A percentile compares a stretch with the other conserved stretches of the same genome.
Evolutionary conservation across 2,797 vertebrate species (phyloP).

Genomic region (Sebastolobus alascanus): DNA sequence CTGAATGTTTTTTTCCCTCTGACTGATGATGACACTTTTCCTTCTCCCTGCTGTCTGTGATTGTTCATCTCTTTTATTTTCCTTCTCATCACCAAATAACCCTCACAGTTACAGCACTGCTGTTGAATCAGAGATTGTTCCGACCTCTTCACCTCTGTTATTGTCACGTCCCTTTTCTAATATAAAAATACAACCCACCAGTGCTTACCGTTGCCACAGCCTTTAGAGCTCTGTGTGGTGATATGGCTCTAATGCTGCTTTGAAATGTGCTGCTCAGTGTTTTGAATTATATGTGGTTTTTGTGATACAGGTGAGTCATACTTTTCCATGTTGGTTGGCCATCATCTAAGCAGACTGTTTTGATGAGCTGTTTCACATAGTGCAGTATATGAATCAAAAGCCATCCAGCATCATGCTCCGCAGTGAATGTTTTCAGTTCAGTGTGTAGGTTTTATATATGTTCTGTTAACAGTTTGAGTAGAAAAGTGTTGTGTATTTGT

Average conservation of each 20-base stretch:
- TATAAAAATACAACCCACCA: not conserved
- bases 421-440: not conserved
- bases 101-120: not conserved
- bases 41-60: not conserved
- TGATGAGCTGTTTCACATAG: not conserved
- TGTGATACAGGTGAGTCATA: too few relatives aligned
- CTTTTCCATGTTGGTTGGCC: not conserved
- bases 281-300: not conserved
- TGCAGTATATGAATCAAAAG: not conserved
- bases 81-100: not conserved
- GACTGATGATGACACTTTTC: not conserved
- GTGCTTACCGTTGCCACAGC: not conserved
- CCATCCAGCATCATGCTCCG: not conserved
- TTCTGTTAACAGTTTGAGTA: not conserved
- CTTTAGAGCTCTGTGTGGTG: not conserved
- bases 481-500: not conserved
- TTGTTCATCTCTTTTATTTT: not conserved
- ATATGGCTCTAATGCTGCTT: not conserved
- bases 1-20: too few relatives aligned
- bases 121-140: not conserved
- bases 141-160: conserved; percentile 2
- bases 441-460: not conserved
- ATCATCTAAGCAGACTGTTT: not conserved
- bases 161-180: not conserved
- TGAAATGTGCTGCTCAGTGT: not conserved